phyloP scores from a whole-genome alignment of 2,797 vertebrate species.

The Vipera latastei region DNA sequence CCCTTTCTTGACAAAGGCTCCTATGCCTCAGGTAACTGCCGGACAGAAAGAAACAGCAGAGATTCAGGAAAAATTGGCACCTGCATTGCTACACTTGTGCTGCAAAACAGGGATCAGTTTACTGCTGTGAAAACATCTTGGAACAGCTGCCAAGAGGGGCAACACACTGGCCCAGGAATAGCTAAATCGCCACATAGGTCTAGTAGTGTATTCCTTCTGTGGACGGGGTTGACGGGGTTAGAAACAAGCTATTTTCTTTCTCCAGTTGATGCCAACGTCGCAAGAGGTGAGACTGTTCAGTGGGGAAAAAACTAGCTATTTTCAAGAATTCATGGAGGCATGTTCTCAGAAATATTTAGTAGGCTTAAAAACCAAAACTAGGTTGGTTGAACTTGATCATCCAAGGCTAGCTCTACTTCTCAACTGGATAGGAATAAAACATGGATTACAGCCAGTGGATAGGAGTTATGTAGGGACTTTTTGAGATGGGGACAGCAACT shows the following conservation, averaged over 20 bases:
- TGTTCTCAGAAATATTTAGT: not conserved
- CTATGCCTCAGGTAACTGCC: not conserved
- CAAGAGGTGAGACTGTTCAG: not conserved
- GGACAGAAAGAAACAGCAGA: not conserved
- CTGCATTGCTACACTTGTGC: not conserved
- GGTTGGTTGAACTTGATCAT: not conserved
- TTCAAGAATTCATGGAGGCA: not conserved
- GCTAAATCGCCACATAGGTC: not conserved
- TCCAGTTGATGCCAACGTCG: not conserved
- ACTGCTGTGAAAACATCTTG: not conserved
- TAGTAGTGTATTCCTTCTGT: not conserved
- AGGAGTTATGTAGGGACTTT: not conserved
- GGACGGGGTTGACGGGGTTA: not conserved
- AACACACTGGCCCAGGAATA: not conserved
- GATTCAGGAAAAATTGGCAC: not conserved
- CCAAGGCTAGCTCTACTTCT: not conserved
- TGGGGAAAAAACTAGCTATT: not conserved
- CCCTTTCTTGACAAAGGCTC: not conserved
- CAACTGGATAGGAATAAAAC: not conserved
- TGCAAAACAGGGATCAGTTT: not conserved
- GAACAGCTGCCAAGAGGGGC: not conserved
- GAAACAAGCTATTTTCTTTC: not conserved
- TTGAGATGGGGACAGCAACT: not conserved
- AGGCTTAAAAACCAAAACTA: not conserved
- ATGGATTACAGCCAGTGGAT: not conserved